Base-by-base conservation (phyloP, 1,140 invertebrate species). In the Tetragonula clypearis region DNA sequence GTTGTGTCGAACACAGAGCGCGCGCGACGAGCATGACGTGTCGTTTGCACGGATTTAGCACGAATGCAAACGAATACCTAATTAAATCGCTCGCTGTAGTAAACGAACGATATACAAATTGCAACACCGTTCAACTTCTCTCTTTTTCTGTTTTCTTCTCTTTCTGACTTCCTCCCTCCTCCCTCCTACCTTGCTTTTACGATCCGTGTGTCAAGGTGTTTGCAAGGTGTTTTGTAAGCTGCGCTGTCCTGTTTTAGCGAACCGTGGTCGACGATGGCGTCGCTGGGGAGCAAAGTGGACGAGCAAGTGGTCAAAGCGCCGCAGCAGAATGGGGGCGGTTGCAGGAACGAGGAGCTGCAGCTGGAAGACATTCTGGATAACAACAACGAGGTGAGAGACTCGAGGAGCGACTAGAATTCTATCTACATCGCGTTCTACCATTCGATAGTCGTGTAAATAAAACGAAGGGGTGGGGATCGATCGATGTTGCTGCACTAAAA, bases 181-280 rank as follows among this genome's bases (percentile, higher is more conserved):
- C 41, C 8, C 41, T 30, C 30, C 30, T 30, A 30, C 41, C 3
- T 15, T 73, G 2, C n/a, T n/a, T 41, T 30, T 21, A n/a, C 23
- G 2, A 23, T 65, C 58, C 19, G 55, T 30, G 30, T 30, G 30
- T 0, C 14, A 9, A 41, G 41, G 0, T 73, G 5, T 41, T 49
- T 17, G 41, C 23, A 72, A n/a, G 9, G 9, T 35, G 41, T 49
- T 49, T 30, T 8, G 41, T 8, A 49, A 49, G 6, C 82, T 26
- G 75, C 60, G 19, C 30, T 62, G 23, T 82, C 49, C 78, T 75
- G 78, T 87, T 91, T 89, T 80, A 94, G 93, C 90, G 83, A 90
- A 89, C 83, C 56, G 41, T 49, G 86, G 78, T 90, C 84, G 88
- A 92, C 88, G 87, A 94, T 94, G 94, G 91, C 93, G 88, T 90